phyloP scores from a whole-genome alignment of 2,888 invertebrate species.

The Stenchaetothrips biformis region DNA sequence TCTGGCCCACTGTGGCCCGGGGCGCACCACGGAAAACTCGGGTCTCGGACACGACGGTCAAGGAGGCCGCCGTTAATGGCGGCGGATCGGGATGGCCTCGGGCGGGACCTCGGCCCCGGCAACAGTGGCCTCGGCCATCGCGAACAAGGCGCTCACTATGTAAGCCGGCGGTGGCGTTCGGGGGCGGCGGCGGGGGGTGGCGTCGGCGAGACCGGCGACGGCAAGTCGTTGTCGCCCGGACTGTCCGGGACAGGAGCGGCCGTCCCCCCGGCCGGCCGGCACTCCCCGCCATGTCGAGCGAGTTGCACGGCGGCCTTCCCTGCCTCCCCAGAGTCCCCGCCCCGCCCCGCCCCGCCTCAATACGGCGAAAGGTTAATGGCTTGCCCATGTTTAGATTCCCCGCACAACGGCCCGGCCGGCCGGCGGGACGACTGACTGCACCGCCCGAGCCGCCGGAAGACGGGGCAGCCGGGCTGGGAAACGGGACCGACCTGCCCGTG shows the following conservation, averaged over 20 bases:
- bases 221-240: neutral
- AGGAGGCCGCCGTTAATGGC: too few relatives aligned
- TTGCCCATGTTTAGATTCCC: constrained; percentile 13
- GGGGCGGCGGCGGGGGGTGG: neutral
- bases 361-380: neutral
- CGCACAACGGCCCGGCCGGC: neutral
- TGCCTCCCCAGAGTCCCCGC: neutral
- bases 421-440: too few relatives aligned
- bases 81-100: neutral
- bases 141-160: neutral
- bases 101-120: neutral
- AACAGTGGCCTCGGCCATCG: neutral
- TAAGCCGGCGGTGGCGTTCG: neutral
- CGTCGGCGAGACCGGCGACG: neutral
- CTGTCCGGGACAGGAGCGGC: neutral
- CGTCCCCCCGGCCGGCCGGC: too few relatives aligned
- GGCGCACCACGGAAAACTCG: too few relatives aligned
- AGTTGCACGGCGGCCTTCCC: too few relatives aligned
- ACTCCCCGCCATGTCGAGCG: too few relatives aligned
- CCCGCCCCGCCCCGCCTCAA: neutral
- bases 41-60: too few relatives aligned
- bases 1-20: too few relatives aligned
- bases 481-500: too few relatives aligned
- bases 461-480: too few relatives aligned
- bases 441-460: too few relatives aligned